Evolutionary conservation across 2,888 invertebrate genomes (phyloP).

Genomic region (Pycnomerus fuliginosus): DNA sequence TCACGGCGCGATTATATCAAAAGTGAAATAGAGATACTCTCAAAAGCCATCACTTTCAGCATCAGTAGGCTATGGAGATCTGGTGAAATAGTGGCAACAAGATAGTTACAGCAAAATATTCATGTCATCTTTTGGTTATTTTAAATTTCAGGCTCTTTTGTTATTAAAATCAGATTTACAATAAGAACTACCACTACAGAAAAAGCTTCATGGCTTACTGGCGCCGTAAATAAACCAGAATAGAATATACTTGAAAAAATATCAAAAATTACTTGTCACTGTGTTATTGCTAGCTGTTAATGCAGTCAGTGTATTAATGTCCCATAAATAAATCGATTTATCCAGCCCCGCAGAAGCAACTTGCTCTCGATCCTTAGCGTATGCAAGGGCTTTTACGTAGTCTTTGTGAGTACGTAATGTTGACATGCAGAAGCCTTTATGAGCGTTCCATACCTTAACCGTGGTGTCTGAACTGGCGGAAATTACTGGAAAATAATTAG

Average conservation of each 20-base stretch:
- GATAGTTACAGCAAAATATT: too few relatives aligned
- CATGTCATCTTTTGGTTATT: too few relatives aligned
- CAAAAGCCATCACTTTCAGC: too few relatives aligned
- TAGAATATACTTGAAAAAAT: not conserved
- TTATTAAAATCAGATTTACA: too few relatives aligned
- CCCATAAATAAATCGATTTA: slow-evolving; percentile 96
- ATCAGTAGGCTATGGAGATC: too few relatives aligned
- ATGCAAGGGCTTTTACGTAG: slow-evolving; percentile 96
- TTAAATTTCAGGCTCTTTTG: too few relatives aligned
- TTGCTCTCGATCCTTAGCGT: slow-evolving; percentile 94
- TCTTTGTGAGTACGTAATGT: slow-evolving; percentile 97
- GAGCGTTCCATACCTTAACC: slow-evolving; percentile 99
- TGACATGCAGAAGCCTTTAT: slow-evolving; percentile 99
- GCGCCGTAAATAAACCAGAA: too few relatives aligned
- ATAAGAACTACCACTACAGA: too few relatives aligned
- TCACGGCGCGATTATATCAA: too few relatives aligned
- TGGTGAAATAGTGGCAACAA: too few relatives aligned
- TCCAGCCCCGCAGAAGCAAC: slow-evolving; percentile 97
- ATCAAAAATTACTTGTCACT: slow-evolving; percentile 78
- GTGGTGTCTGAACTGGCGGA: slow-evolving; percentile 99
- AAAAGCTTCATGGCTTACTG: too few relatives aligned
- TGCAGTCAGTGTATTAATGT: slow-evolving; percentile 96
- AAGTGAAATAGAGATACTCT: too few relatives aligned
- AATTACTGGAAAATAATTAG: slow-evolving; percentile 70
- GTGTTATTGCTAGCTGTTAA: slow-evolving; percentile 98